Percentiles rank a stretch among this genome's conserved stretches.
Conservation (phyloP, 2,888 invertebrate species). For the Mythimna vitellina region DNA sequence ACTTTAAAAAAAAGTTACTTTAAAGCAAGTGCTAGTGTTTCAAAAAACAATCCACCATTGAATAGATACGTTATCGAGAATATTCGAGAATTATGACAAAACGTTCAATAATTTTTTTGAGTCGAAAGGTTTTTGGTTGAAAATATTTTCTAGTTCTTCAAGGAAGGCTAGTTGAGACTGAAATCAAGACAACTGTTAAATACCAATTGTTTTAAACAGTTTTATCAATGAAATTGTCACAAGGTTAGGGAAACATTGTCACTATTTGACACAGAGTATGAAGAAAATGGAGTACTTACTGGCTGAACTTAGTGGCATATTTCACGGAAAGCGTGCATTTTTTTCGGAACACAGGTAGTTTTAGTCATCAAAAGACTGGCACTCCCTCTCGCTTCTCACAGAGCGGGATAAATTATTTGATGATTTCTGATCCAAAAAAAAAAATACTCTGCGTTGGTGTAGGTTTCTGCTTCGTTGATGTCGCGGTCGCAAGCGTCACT, state of each 20-base stretch:
- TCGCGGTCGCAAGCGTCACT: no score
- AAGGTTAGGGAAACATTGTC: slow-evolving; percentile 20
- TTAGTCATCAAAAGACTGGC: no score
- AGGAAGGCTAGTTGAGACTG: neutral
- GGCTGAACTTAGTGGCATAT: neutral
- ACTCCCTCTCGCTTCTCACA: no score
- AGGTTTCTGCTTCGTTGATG: no score
- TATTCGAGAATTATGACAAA: neutral
- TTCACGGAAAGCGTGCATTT: no score
- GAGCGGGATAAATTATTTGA: no score
- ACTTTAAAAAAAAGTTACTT: neutral
- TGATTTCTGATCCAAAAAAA: no score
- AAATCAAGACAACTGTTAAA: neutral
- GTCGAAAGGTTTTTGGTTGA: neutral
- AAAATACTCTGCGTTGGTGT: no score
- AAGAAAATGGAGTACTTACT: slow-evolving; percentile 8
- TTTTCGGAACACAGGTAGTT: no score
- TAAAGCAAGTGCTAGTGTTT: neutral
- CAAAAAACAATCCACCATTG: neutral
- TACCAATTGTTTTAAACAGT: slow-evolving; percentile 5
- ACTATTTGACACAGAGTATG: slow-evolving; percentile 2
- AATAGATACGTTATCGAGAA: neutral
- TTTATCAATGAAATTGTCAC: slow-evolving; percentile 4
- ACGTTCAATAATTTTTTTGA: neutral
- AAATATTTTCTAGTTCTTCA: neutral